phyloP scores from a whole-genome alignment of 2,797 vertebrate species.

The Gadopsis bispinosus region DNA sequence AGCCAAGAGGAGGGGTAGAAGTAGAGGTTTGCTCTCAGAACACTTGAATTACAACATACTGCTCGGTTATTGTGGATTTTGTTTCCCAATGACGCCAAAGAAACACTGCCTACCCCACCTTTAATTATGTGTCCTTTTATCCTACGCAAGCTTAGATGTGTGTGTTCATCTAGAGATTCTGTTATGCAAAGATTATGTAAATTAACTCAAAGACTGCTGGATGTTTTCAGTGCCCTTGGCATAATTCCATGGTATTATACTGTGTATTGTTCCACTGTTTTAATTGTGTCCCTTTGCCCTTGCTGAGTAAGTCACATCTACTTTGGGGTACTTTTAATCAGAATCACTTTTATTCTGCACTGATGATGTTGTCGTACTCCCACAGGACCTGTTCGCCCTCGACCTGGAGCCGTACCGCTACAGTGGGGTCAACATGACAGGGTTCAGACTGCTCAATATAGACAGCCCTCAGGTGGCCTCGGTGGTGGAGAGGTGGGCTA shows the following conservation, averaged over 20 bases:
- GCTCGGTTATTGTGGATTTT: no score
- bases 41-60: no score
- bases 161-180: constrained; percentile 33
- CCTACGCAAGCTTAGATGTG: constrained; percentile 7
- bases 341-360: constrained; percentile 6
- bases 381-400: constrained; percentile 94
- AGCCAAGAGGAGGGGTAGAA: no score
- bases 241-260: constrained; percentile 44
- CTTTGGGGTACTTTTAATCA: constrained; percentile 5
- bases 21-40: no score
- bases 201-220: constrained; percentile 54
- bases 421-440: constrained; percentile 98
- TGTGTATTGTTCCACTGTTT: constrained; percentile 33
- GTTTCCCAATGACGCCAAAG: no score
- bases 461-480: constrained; percentile 90
- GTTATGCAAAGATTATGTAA: constrained; percentile 55
- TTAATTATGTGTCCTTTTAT: constrained; percentile 45
- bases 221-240: constrained; percentile 54
- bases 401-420: constrained; percentile 97
- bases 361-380: not conserved
- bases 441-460: constrained; percentile 94
- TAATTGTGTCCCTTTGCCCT: constrained; percentile 52
- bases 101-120: no score
- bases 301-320: constrained; percentile 22
- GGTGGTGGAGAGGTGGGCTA: constrained; percentile 95